Base-by-base conservation (phyloP, 1,140 invertebrate species). In the Sarcophaga peregrina region DNA sequence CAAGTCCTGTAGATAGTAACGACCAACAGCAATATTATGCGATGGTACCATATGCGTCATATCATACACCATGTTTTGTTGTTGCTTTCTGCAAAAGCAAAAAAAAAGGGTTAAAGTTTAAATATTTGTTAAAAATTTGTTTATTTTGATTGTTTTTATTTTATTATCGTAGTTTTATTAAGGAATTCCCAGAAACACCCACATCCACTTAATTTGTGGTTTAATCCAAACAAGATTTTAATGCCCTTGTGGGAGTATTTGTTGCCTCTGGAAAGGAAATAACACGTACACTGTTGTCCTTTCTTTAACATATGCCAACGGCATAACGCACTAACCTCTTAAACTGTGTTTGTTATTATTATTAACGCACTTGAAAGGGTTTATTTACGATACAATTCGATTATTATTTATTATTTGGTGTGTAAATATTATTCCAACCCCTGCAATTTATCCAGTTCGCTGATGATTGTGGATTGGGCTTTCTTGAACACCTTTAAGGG, bases 1-100 rank as follows among this genome's bases (percentile, higher is more conserved):
- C 47, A 81, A 84, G 48, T 87, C 86, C 9, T 86, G 84, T 80
- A 89, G 78, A 80, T 89, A 89, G 81, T 90, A 89, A 73, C 89
- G 87, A 15, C 89, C 87, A 54, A 90, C 82, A 5, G 89, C 86
- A 68, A 89, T 90, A 85, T 89, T 90, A 81, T 87, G 84, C 78
- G 86, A 84, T 20, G 89, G 89, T 50, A 88, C 86, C 87, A 90
- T 78, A 73, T 90, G 89, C 7, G 86, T 87, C 85, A 90, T 90
- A 37, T 90, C 89, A 74, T 90, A 90, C 15, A 90, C 89, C 89
- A 90, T 90, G 13, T 80, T 85, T 47, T 50, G 11, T 20, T 62
- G 48, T n/a, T 50, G 15, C 25, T 46, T 75, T 15, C 84, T 83
- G 52, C 68, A 48, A 73, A 15, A 11, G n/a, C 20, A 25, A 20